Evolutionary conservation across 2,797 vertebrate species (phyloP), one percentile per base, ranked within the genome.

Genomic region (Amblyraja radiata): DNA sequence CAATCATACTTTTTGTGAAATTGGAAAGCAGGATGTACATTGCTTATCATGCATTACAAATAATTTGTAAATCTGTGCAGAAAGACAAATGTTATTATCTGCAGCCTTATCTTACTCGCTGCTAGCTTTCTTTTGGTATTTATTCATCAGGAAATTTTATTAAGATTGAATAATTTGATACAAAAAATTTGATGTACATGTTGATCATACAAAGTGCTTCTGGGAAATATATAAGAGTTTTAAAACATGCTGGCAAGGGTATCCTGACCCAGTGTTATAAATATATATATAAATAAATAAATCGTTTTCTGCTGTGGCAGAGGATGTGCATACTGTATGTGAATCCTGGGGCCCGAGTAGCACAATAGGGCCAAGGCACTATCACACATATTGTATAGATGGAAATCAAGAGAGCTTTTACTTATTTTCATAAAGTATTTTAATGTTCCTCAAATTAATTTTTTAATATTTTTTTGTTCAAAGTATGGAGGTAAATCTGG

Each of bases 341-440:
- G 94, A 95, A 94, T 96, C 96, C 96, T 96, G 96, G 97, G 96
- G 97, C 97, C 97, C 97, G 97, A 97, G 97, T 96, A 97, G 98
- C 98, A 99, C 98, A 98, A 94, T 97, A 98, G 97, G 98, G 98
- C 98, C 98, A 97, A 96, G 96, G 96, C 97, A 90, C 95, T 97
- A 97, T 96, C 97, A 96, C 98, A 97, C 98, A 98, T 97, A 98
- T 98, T 98, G 97, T 98, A 98, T 97, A 98, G 98, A 99, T 98
- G 97, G 98, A 97, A 98, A 98, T 98, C 98, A 98, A 97, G 98
- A 98, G 97, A 98, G 97, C 97, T 98, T 99, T 98, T 98, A 98
- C 98, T 98, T 99, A 98, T 98, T 99, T 99, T 99, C 98, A 96
- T 99, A 99, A 98, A 97, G 97, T 98, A 98, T 99, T 99, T 99